Percentiles rank a stretch among this genome's conserved stretches.
phyloP scores from a whole-genome alignment of 2,888 invertebrate species.

The Plusia festucae region DNA sequence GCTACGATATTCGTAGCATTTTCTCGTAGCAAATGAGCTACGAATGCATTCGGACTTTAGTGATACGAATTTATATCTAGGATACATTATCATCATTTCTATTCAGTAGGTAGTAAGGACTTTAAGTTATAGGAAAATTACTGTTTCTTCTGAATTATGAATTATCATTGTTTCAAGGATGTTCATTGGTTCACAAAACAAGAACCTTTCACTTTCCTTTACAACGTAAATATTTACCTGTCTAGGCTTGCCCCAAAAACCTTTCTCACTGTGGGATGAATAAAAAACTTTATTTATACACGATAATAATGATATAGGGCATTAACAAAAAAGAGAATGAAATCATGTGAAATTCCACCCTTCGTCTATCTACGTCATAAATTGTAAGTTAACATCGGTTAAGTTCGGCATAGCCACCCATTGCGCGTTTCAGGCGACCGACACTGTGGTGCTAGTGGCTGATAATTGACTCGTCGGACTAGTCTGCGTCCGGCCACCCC shows the following conservation, averaged over 20 bases:
- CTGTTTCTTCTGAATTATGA: not conserved
- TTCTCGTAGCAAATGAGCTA: slow-evolving; percentile 76
- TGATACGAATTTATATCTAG: slow-evolving; percentile 39
- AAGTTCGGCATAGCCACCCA: slow-evolving; percentile 80
- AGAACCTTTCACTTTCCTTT: slow-evolving; percentile 29
- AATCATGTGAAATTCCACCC: slow-evolving; percentile 80
- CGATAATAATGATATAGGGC: slow-evolving; percentile 61
- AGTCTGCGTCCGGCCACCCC: slow-evolving; percentile 83
- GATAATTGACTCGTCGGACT: slow-evolving; percentile 87
- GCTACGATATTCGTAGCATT: slow-evolving; percentile 81
- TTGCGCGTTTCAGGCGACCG: slow-evolving; percentile 79
- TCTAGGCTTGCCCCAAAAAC: slow-evolving; percentile 41
- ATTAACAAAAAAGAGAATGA: slow-evolving; percentile 65
- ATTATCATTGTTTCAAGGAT: not conserved
- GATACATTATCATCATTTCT: slow-evolving; percentile 2
- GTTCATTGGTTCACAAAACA: slow-evolving; percentile 12
- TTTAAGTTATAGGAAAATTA: not conserved
- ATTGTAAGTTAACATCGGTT: slow-evolving; percentile 76
- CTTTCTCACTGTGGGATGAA: slow-evolving; percentile 45
- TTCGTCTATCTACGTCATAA: slow-evolving; percentile 78
- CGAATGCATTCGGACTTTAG: slow-evolving; percentile 61
- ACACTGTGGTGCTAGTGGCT: slow-evolving; percentile 68
- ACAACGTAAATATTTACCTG: slow-evolving; percentile 31
- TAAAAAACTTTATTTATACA: slow-evolving; percentile 65
- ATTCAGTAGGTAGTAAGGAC: not conserved